phyloP scores from a whole-genome alignment of 2,113 vertebrate species.

The Pardalotus punctatus region DNA sequence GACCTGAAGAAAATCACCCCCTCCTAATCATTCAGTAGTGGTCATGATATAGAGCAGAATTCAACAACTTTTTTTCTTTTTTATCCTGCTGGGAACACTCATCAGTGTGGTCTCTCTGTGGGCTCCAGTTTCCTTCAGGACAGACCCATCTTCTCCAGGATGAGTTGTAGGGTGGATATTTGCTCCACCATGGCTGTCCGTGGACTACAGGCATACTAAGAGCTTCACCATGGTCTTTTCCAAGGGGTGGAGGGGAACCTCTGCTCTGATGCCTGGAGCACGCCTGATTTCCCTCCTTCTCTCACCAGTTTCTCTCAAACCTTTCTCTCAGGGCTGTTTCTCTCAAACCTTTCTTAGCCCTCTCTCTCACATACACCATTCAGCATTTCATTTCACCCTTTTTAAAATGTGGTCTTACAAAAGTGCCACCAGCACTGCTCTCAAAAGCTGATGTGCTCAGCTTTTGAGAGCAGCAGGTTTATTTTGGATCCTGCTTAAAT shows the following conservation, averaged over 20 bases:
- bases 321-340: neutral
- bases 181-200: neutral
- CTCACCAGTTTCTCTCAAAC: neutral
- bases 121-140: neutral
- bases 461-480: neutral
- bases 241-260: neutral
- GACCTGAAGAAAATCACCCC: neutral
- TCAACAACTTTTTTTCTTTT: neutral
- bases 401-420: neutral
- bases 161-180: neutral
- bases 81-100: neutral
- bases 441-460: neutral
- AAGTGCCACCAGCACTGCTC: neutral
- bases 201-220: neutral
- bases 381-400: neutral
- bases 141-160: neutral
- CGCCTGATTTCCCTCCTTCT: neutral
- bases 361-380: neutral
- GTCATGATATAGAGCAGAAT: neutral
- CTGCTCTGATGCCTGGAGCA: rapidly evolving
- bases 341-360: neutral
- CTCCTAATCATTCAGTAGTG: neutral
- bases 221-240: neutral
- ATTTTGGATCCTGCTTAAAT: neutral
- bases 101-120: no score